Conservation (phyloP, 2,797 vertebrate species). For the Poecilia gillii region DNA sequence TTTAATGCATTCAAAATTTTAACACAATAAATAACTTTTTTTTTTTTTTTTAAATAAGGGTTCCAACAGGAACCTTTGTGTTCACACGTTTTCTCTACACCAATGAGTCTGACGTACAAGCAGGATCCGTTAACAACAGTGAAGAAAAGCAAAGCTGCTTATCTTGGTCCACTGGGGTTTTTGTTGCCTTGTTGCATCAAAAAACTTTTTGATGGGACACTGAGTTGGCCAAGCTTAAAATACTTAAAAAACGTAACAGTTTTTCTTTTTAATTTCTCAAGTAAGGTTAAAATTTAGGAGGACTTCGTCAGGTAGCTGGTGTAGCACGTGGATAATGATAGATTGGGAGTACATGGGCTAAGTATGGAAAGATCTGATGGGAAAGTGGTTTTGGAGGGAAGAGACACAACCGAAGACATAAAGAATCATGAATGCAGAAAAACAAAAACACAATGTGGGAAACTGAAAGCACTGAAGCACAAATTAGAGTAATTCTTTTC, state of each 20-base stretch:
- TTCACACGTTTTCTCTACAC: neutral
- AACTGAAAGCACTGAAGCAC: neutral
- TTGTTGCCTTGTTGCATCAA: neutral
- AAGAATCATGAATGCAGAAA: neutral
- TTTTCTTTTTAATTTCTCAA: neutral
- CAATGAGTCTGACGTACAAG: neutral
- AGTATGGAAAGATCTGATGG: neutral
- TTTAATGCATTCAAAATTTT: no score
- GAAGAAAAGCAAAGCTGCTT: neutral
- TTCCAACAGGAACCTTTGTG: neutral
- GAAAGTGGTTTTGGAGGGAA: neutral
- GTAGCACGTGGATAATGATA: neutral
- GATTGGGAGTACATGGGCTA: neutral
- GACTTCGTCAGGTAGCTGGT: neutral
- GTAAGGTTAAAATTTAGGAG: neutral
- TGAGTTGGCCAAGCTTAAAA: neutral
- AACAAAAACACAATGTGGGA: neutral
- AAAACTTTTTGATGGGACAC: neutral
- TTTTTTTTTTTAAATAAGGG: no score
- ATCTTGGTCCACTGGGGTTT: neutral
- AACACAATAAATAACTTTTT: no score
- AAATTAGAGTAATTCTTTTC: constrained; percentile 19
- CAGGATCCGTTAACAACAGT: neutral
- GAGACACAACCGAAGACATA: neutral
- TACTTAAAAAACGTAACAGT: no score